Evolutionary conservation across 2,113 vertebrate species (phyloP).

Genomic region (Climacteris rufus): DNA sequence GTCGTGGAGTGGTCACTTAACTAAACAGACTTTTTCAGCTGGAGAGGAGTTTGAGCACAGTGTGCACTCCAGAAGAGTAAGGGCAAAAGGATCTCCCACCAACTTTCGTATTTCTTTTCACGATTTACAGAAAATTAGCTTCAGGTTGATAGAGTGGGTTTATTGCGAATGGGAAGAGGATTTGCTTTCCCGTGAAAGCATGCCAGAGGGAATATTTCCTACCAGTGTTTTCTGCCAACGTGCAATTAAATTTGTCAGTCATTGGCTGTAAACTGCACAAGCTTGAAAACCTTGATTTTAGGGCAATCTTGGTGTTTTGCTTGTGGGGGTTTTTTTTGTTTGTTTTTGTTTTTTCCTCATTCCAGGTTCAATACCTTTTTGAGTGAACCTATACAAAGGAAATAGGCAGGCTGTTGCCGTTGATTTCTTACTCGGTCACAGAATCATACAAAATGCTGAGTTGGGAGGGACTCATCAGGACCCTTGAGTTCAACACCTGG

Average conservation of each 20-base stretch:
- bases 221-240: background rate
- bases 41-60: background rate
- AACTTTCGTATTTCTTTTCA: background rate
- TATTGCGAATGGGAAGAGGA: background rate
- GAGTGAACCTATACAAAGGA: background rate
- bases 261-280: background rate
- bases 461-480: background rate
- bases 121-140: background rate
- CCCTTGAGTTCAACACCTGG: background rate
- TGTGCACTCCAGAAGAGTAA: rapidly evolving
- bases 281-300: background rate
- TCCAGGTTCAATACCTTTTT: background rate
- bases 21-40: background rate
- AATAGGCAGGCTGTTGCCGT: background rate
- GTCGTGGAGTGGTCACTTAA: background rate
- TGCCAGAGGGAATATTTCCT: background rate
- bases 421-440: background rate
- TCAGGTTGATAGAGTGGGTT: background rate
- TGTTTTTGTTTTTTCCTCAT: background rate
- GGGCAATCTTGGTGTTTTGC: background rate
- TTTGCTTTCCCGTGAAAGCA: background rate
- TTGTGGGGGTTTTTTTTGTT: background rate
- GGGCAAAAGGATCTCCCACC: background rate
- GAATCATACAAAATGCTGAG: background rate
- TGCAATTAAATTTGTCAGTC: rapidly evolving